phyloP scores from a whole-genome alignment of 2,888 invertebrate genomes.

The Dolomedes plantarius region DNA sequence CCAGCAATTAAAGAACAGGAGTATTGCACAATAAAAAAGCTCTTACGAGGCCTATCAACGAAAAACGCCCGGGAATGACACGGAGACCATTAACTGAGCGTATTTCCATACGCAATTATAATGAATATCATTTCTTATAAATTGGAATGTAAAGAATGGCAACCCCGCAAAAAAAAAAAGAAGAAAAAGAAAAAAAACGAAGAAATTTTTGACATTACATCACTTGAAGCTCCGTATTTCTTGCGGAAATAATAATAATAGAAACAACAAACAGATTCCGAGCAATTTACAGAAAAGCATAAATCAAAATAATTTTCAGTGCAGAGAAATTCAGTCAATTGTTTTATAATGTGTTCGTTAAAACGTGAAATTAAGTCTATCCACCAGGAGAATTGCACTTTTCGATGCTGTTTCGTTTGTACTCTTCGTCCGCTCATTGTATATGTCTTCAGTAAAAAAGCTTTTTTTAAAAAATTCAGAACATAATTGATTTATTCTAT shows the following conservation, averaged over 20 bases:
- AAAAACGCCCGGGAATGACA: not conserved
- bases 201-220: not conserved
- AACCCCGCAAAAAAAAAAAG: no score
- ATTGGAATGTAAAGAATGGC: not conserved
- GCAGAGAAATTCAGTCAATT: not conserved
- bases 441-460: no score
- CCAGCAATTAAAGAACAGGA: not conserved
- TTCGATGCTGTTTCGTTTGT: no score
- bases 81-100: not conserved
- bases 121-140: not conserved
- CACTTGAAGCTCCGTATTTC: not conserved
- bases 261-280: not conserved
- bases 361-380: not conserved
- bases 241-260: not conserved
- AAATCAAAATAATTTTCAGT: not conserved
- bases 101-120: not conserved
- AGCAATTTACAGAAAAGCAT: not conserved
- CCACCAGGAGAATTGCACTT: no score
- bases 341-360: not conserved
- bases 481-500: no score
- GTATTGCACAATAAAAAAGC: not conserved
- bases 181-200: no score
- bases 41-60: not conserved
- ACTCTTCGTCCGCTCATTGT: no score
- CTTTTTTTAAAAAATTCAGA: no score